Evolutionary conservation across 2,113 vertebrate genomes (phyloP), one percentile per base, ranked within the genome.

Genomic region (Nerophis ophidion): DNA sequence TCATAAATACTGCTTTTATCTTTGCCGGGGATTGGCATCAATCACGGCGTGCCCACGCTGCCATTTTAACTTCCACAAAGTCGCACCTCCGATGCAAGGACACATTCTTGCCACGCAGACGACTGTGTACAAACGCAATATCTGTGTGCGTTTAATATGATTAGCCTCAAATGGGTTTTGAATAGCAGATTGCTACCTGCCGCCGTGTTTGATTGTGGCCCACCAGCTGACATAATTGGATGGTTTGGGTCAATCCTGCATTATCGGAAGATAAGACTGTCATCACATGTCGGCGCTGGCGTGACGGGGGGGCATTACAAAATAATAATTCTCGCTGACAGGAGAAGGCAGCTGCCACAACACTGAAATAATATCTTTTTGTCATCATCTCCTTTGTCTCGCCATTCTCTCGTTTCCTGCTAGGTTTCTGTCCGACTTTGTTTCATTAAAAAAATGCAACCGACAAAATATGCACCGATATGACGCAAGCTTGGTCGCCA

Each of bases 101-200:
- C 70, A 66, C 70, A 53, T 76, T 67, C 55, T 65, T 61, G 61
- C 54, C 3, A 6, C 15, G 9, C 69, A 38, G 50, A 76, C 26
- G 61, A 63, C 2, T 44, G 52, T 51, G 57, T 34, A 42, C 54
- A 48, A 49, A 34, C 33, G 33, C 15, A 54, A 8, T 52, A 12
- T 53, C 53, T 3, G 45, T 13, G 48, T 61, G 51, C 34, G 38
- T 59, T 71, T 75, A 63, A 79, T 62, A 51, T 42, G 46, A 64
- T 44, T 70, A 70, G 47, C 35, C 55, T 8, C 11, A 57, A 75
- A 75, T 33, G 49, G 61, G 66, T 71, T 63, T 49, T 72, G 68
- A 72, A 55, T 72, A 65, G 63, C 63, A 26, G 63, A 81, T 74
- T 66, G 70, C 59, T 75, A 67, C 65, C 72, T 76, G 69, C 40